phyloP scores from a whole-genome alignment of 2,113 vertebrate genomes.

The Zosterops hypoxanthus region DNA sequence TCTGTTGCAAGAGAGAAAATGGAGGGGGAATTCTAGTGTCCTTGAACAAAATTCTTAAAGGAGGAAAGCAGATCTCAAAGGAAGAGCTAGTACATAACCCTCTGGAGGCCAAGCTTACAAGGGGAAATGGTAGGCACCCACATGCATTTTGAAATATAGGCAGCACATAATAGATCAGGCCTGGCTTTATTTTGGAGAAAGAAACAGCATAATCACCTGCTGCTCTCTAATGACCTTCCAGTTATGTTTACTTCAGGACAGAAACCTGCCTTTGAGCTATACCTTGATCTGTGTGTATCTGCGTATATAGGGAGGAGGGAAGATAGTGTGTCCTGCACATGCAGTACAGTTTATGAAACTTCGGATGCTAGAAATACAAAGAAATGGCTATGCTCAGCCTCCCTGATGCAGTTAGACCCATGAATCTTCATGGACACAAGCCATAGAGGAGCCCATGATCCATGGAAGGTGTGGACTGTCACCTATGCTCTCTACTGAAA shows the following conservation, averaged over 20 bases:
- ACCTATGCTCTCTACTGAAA: background rate
- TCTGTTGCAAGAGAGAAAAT: background rate
- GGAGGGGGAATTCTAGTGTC: background rate
- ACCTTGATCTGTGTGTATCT: background rate
- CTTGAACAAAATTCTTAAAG: background rate
- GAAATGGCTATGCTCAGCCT: background rate
- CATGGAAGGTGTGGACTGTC: rapidly evolving
- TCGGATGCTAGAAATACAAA: background rate
- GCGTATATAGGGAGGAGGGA: background rate
- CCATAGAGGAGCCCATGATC: rapidly evolving
- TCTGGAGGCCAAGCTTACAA: background rate
- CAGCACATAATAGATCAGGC: background rate
- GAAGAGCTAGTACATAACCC: background rate
- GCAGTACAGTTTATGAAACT: background rate
- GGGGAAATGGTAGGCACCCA: background rate
- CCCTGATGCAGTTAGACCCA: background rate
- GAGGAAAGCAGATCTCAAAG: background rate
- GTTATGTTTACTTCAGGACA: background rate
- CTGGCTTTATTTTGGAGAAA: background rate
- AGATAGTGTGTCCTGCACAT: background rate
- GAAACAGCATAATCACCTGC: background rate
- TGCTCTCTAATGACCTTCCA: background rate
- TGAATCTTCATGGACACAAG: background rate
- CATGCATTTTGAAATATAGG: background rate
- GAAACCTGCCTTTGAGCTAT: background rate